These are phyloP conservation scores for Elachura formosa DNA, from an alignment of 2,113 vertebrate genomes.

Conservation along the genomic window DNA sequence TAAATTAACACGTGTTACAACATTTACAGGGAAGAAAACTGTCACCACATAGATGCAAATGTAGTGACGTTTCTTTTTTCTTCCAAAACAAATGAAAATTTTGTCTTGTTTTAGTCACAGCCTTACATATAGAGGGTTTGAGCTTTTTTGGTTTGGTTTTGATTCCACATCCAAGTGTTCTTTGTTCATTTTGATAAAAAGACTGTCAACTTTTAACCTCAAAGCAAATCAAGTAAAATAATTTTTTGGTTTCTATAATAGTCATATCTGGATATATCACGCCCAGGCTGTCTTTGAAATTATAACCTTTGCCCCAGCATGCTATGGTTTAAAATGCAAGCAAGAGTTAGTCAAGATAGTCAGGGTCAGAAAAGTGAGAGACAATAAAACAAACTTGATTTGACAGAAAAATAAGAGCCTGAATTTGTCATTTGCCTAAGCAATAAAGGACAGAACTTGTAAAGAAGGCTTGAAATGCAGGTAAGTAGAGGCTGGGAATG, in stretches of 20 bases:
- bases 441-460: neutral
- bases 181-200: neutral
- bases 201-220: neutral
- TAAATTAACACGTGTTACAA: neutral
- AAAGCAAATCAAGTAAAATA: neutral
- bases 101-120: neutral
- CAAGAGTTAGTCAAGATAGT: neutral
- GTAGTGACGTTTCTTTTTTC: neutral
- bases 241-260: neutral
- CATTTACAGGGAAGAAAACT: neutral
- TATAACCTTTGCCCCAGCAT: neutral
- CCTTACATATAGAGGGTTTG: neutral
- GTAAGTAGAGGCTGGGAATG: neutral
- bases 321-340: rapidly evolving
- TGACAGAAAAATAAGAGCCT: neutral
- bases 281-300: neutral
- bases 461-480: neutral
- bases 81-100: neutral
- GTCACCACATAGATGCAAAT: neutral
- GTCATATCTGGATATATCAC: neutral
- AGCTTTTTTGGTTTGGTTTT: rapidly evolving
- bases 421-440: neutral
- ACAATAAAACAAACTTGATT: neutral
- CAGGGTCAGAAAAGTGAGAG: neutral
- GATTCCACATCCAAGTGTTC: neutral